Evolutionary conservation across 2,888 invertebrate genomes (phyloP).

Genomic region (Brenthis ino): DNA sequence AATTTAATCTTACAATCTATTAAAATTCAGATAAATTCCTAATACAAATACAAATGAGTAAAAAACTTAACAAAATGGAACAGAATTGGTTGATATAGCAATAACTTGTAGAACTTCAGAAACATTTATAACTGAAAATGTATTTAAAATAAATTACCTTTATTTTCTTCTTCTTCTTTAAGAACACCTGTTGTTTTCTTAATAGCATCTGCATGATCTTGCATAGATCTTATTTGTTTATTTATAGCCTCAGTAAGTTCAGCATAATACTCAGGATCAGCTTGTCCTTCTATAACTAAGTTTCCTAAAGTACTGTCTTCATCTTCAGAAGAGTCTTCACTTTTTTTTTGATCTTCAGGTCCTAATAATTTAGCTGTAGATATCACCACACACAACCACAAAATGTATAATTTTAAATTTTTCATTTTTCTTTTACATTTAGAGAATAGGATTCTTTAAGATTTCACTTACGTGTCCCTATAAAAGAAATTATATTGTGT

Average conservation of each 20-base stretch:
- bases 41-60: too few species aligned
- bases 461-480: slow-evolving; percentile 73
- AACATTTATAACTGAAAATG: too few species aligned
- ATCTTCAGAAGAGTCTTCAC: slow-evolving; percentile 53
- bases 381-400: slow-evolving; percentile 59
- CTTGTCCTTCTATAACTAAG: slow-evolving; percentile 46
- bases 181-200: slow-evolving; percentile 51
- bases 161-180: slow-evolving; percentile 52
- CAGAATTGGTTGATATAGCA: too few species aligned
- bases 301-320: slow-evolving; percentile 50
- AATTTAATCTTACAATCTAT: too few species aligned
- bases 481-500: slow-evolving; percentile 26
- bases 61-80: too few species aligned
- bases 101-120: too few species aligned
- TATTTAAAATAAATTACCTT: slow-evolving; percentile 30
- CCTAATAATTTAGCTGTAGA: slow-evolving; percentile 64
- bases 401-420: slow-evolving; percentile 52
- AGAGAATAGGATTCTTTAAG: slow-evolving; percentile 45
- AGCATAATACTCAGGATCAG: slow-evolving; percentile 57
- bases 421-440: slow-evolving; percentile 53
- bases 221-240: slow-evolving; percentile 58
- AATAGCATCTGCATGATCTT: slow-evolving; percentile 66
- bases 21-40: too few species aligned
- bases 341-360: slow-evolving; percentile 57
- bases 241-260: slow-evolving; percentile 61